phyloP scores from a whole-genome alignment of 2,888 invertebrate genomes.

The Heliconius sara region DNA sequence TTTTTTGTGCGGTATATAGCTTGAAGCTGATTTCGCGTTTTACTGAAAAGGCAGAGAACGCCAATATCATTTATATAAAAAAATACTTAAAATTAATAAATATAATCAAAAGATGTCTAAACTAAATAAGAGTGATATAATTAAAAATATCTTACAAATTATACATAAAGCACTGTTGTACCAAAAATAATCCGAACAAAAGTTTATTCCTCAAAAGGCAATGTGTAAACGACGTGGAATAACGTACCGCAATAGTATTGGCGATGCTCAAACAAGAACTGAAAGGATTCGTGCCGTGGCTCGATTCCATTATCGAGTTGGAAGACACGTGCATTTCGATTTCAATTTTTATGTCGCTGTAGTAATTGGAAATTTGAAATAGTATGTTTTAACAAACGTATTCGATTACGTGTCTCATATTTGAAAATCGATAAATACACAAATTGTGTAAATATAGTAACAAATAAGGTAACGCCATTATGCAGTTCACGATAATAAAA shows the following conservation, averaged over 20 bases:
- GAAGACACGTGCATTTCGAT: constrained; percentile 6
- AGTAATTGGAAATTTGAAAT: constrained; percentile 2
- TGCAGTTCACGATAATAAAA: too few relatives aligned
- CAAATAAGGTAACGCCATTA: background rate
- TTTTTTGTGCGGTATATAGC: too few relatives aligned
- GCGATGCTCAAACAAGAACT: constrained; percentile 16
- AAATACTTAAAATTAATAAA: too few relatives aligned
- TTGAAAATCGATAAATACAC: background rate
- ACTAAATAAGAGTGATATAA: too few relatives aligned
- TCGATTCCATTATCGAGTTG: constrained; percentile 4
- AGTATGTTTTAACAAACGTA: background rate
- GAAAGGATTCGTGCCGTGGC: constrained; percentile 8
- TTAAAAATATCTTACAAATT: too few relatives aligned
- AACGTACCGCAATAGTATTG: constrained; percentile 19
- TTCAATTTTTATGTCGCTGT: background rate
- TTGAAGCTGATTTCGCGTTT: too few relatives aligned
- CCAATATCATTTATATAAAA: too few relatives aligned
- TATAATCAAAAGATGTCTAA: too few relatives aligned
- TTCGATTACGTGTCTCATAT: background rate
- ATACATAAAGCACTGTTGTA: background rate
- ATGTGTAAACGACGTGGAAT: constrained; percentile 7
- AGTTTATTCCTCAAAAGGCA: background rate
- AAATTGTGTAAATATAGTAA: background rate
- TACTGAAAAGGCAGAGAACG: too few relatives aligned
- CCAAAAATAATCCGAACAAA: background rate